Conservation (phyloP, 35 echinoderm and acorn worm genomes). For the Patiria miniata region DNA sequence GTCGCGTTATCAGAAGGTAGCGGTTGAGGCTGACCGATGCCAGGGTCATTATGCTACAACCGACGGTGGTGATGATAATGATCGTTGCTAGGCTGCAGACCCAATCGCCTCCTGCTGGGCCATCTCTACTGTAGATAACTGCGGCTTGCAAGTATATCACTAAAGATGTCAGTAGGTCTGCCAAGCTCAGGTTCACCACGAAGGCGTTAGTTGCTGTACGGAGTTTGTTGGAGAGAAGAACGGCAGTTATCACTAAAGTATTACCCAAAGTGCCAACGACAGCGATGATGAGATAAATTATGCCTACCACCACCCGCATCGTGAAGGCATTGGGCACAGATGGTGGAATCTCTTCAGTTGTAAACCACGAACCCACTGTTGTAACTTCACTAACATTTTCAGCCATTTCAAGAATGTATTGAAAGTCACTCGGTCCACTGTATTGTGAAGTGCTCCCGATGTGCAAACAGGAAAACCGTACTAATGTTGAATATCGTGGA, state of each 20-base stretch:
- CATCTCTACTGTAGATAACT: conserved; percentile 8
- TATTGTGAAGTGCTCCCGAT: too few species aligned
- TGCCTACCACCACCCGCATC: conserved; percentile 18
- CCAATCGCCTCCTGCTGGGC: conserved; percentile 20
- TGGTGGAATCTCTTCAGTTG: too few species aligned
- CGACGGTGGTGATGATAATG: too few species aligned
- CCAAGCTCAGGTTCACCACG: conserved; percentile 62
- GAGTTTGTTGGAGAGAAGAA: conserved; percentile 37
- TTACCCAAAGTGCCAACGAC: conserved; percentile 53
- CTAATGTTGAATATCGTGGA: too few species aligned
- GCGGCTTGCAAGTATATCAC: conserved; percentile 37
- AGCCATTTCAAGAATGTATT: too few species aligned
- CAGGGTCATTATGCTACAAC: conserved; percentile 61
- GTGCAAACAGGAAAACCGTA: too few species aligned
- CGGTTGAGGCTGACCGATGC: conserved; percentile 57
- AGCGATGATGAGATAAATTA: neutral
- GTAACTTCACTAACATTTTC: too few species aligned
- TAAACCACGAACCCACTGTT: too few species aligned
- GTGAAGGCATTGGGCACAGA: too few species aligned
- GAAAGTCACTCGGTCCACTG: too few species aligned
- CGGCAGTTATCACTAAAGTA: conserved; percentile 43
- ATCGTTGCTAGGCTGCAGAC: conserved; percentile 13
- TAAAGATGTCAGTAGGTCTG: conserved; percentile 53
- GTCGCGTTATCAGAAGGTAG: conserved; percentile 39
- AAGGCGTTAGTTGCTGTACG: conserved; percentile 55